Evolutionary conservation across 2,888 invertebrate genomes (phyloP).

Genomic region (Liopterus haemorrhoidalis): DNA sequence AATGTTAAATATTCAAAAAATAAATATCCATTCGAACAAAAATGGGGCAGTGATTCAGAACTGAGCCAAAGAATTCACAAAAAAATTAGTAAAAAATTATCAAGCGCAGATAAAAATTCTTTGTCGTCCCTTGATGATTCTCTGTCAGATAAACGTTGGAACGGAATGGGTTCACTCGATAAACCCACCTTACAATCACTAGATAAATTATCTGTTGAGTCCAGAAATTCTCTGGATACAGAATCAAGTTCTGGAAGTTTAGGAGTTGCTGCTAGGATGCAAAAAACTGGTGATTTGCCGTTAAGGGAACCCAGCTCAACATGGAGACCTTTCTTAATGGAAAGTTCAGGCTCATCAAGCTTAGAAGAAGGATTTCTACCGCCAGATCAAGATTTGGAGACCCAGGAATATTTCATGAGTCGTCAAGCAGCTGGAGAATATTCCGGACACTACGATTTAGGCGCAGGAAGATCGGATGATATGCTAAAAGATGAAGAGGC

Average conservation of each 20-base stretch:
- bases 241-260: conserved; percentile 70
- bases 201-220: conserved; percentile 53
- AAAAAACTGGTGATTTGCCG: conserved; percentile 52
- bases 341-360: conserved; percentile 80
- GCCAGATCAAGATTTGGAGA: conserved; percentile 59
- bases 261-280: conserved; percentile 58
- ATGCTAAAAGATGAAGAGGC: conserved; percentile 56
- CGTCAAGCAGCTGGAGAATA: conserved; percentile 41
- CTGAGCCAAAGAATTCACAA: conserved; percentile 42
- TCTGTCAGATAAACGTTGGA: conserved; percentile 34
- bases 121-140: conserved; percentile 44
- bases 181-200: conserved; percentile 40
- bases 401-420: conserved; percentile 44
- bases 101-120: conserved; percentile 42
- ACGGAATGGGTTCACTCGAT: conserved; percentile 36
- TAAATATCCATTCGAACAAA: conserved; percentile 46
- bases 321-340: conserved; percentile 77
- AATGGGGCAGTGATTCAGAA: conserved; percentile 46
- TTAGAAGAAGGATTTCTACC: conserved; percentile 79
- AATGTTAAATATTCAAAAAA: conserved; percentile 37
- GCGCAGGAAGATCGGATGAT: conserved; percentile 43
- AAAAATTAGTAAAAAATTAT: conserved; percentile 43
- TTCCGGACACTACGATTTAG: conserved; percentile 38
- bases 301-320: conserved; percentile 68
- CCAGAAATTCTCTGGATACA: conserved; percentile 66